Conservation (phyloP, 2,888 invertebrate genomes). For the Leptothorax acervorum region DNA sequence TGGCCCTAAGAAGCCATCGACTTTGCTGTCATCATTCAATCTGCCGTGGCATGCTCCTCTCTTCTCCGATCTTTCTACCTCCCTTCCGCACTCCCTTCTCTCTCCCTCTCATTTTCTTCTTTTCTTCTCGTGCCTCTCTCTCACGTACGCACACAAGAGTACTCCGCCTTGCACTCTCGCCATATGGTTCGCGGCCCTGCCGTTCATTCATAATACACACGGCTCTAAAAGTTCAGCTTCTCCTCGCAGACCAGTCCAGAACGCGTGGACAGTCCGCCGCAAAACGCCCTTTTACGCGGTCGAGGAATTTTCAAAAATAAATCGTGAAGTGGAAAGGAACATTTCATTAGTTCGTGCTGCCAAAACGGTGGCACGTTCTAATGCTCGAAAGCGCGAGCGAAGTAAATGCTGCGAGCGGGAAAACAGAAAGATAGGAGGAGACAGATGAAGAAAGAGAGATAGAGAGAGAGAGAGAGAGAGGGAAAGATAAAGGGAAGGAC, state of each 20-base stretch:
- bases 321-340: conserved; percentile 3
- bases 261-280: conserved; percentile 51
- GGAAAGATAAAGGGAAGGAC: neutral
- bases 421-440: neutral
- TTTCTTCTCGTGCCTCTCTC: conserved; percentile 10
- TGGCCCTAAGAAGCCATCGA: conserved; percentile 72
- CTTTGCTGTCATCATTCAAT: conserved; percentile 65
- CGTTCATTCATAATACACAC: conserved; percentile 74
- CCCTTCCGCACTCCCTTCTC: neutral
- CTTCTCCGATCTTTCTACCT: conserved; percentile 23
- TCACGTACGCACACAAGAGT: conserved; percentile 14
- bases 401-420: conserved; percentile 14
- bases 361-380: conserved; percentile 23
- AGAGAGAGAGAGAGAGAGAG: neutral
- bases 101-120: conserved; percentile 21
- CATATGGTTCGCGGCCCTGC: conserved; percentile 68
- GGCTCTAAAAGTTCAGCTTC: conserved; percentile 65
- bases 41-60: conserved; percentile 54
- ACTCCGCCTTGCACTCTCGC: conserved; percentile 40
- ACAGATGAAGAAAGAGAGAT: conserved; percentile 1
- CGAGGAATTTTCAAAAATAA: conserved; percentile 31
- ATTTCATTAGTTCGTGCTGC: neutral
- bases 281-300: conserved; percentile 41
- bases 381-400: neutral
- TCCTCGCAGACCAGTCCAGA: conserved; percentile 8